phyloP scores from a whole-genome alignment of 2,113 vertebrate species.

The Neotragus moschatus region DNA sequence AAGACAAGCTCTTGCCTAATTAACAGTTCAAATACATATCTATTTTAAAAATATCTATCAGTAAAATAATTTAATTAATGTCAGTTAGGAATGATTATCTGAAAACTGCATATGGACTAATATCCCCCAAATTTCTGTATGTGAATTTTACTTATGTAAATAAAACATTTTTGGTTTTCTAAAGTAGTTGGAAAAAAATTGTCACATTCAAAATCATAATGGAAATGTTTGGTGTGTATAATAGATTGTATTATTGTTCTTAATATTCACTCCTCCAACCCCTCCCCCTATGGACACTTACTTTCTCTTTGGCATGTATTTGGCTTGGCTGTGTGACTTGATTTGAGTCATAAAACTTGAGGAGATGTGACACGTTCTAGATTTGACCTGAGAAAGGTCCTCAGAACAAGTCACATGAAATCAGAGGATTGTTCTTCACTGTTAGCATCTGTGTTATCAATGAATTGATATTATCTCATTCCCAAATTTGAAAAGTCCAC shows the following conservation, averaged over 20 bases:
- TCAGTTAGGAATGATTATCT: neutral
- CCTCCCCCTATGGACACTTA: neutral
- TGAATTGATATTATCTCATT: neutral
- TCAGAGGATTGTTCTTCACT: neutral
- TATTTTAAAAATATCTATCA: neutral
- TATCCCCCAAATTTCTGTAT: neutral
- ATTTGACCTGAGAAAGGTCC: neutral
- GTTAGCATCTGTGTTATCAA: neutral
- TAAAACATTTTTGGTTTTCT: neutral
- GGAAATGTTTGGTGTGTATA: neutral
- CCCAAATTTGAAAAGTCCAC: neutral
- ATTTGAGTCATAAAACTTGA: neutral
- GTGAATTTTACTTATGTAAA: neutral
- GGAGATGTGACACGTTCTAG: neutral
- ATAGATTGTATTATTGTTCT: neutral
- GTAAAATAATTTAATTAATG: neutral
- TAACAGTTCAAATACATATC: neutral
- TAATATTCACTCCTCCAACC: neutral
- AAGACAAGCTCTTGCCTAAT: neutral
- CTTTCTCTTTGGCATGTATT: neutral
- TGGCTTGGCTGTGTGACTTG: neutral
- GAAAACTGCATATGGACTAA: neutral
- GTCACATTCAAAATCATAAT: neutral
- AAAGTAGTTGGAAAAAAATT: neutral
- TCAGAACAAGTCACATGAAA: neutral